Conservation (phyloP, 1,140 invertebrate species). For the Leptonema lineaticorne region DNA sequence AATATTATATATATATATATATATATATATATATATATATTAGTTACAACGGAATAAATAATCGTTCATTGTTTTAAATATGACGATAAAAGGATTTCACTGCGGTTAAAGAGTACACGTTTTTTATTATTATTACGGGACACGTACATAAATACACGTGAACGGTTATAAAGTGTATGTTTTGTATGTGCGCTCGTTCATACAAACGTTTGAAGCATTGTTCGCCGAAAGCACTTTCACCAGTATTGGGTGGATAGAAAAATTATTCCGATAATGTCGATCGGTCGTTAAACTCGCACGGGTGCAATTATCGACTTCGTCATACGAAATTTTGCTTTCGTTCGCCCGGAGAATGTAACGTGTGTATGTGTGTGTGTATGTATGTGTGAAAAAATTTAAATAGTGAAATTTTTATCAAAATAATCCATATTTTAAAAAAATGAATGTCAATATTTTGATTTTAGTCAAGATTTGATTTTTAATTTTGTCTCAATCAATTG, state of each 20-base stretch:
- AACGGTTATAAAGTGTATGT: too few species aligned
- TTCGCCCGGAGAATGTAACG: not conserved
- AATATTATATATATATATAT: too few species aligned
- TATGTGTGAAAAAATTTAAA: not conserved
- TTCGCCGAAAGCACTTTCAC: slow-evolving; percentile 6
- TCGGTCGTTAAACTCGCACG: not conserved
- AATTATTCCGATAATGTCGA: not conserved
- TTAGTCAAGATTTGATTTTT: too few species aligned
- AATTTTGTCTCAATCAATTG: too few species aligned
- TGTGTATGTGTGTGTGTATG: too few species aligned
- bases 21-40: too few species aligned
- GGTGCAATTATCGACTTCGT: not conserved
- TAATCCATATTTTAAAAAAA: too few species aligned
- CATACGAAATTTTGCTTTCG: slow-evolving; percentile 21
- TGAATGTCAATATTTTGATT: too few species aligned
- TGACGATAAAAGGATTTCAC: slow-evolving; percentile 14
- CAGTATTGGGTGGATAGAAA: not conserved
- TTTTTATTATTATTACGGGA: too few species aligned
- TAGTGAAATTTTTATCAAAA: not conserved
- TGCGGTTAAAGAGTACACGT: too few species aligned
- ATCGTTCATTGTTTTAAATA: too few species aligned
- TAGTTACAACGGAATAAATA: too few species aligned
- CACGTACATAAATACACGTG: slow-evolving; percentile 1
- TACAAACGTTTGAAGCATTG: not conserved
- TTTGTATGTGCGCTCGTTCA: not conserved